Conservation (phyloP, 1,140 invertebrate species). For the Drosophila ohnishii region DNA sequence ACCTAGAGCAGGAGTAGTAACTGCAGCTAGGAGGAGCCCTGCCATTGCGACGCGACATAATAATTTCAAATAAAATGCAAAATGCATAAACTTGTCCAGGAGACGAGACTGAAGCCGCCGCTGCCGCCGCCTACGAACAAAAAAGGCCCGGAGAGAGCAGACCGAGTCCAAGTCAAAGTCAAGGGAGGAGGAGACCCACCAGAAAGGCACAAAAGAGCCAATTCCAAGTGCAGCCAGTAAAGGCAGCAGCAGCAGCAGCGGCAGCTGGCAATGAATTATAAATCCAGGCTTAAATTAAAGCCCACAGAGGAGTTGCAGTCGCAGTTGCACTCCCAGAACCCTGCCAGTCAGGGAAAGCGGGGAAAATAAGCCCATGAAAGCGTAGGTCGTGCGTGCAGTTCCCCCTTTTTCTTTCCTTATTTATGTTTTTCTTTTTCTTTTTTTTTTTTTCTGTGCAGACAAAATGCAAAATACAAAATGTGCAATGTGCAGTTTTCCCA, state of each 20-base stretch:
- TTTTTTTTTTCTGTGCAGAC: slow-evolving; percentile 2
- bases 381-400: slow-evolving; percentile 53
- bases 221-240: slow-evolving; percentile 44
- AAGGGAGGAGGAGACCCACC: slow-evolving; percentile 12
- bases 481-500: slow-evolving; percentile 47
- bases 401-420: not conserved
- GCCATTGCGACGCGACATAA: slow-evolving; percentile 72
- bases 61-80: slow-evolving; percentile 82
- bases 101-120: slow-evolving; percentile 37
- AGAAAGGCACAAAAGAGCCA: slow-evolving; percentile 32
- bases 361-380: slow-evolving; percentile 46
- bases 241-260: slow-evolving; percentile 5
- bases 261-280: slow-evolving; percentile 79
- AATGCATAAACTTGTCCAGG: slow-evolving; percentile 71
- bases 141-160: slow-evolving; percentile 20
- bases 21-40: slow-evolving; percentile 10
- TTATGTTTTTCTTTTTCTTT: not conserved
- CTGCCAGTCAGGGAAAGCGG: slow-evolving; percentile 20
- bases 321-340: slow-evolving; percentile 1
- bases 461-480: slow-evolving; percentile 37
- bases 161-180: slow-evolving; percentile 25
- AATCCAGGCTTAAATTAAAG: slow-evolving; percentile 81
- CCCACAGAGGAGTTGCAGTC: slow-evolving; percentile 39
- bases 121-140: slow-evolving; percentile 58
- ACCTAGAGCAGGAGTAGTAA: not conserved